Evolutionary conservation across 1,140 invertebrate genomes (phyloP).

Genomic region (Sipha flava): DNA sequence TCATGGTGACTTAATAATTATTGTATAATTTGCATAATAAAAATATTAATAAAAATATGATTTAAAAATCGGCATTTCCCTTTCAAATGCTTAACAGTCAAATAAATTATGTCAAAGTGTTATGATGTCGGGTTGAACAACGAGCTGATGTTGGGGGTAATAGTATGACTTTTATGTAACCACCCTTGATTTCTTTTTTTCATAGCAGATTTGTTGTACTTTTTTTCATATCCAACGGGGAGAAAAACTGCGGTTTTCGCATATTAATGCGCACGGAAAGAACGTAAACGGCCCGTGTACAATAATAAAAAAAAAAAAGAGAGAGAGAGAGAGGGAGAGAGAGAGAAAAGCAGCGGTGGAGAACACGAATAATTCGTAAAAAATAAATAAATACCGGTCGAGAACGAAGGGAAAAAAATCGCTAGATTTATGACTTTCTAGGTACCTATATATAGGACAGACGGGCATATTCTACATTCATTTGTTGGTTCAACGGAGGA

Average conservation of each 20-base stretch:
- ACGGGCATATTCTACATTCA: slow-evolving; percentile 27
- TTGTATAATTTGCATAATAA: neutral
- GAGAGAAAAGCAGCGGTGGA: neutral
- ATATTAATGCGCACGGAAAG: slow-evolving; percentile 10
- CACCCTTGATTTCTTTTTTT: neutral
- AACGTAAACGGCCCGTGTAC: neutral
- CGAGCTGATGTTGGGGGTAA: no score
- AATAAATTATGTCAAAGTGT: slow-evolving; percentile 32
- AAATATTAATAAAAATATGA: neutral
- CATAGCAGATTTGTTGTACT: neutral
- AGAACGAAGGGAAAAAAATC: slow-evolving; percentile 3
- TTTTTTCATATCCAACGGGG: slow-evolving; percentile 4
- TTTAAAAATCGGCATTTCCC: slow-evolving; percentile 9
- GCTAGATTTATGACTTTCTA: slow-evolving; percentile 21
- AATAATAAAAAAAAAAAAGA: neutral
- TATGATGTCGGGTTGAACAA: slow-evolving; percentile 4
- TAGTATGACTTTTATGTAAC: neutral
- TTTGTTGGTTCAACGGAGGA: slow-evolving; percentile 28
- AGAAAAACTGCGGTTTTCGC: slow-evolving; percentile 29
- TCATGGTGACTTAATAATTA: neutral
- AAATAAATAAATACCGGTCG: slow-evolving; percentile 28
- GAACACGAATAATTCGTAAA: slow-evolving; percentile 30
- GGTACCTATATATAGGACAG: neutral
- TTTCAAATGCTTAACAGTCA: slow-evolving; percentile 26
- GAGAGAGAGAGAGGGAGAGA: neutral